Base-by-base conservation (phyloP, 1,140 invertebrate genomes). In the Aphis craccivora region DNA sequence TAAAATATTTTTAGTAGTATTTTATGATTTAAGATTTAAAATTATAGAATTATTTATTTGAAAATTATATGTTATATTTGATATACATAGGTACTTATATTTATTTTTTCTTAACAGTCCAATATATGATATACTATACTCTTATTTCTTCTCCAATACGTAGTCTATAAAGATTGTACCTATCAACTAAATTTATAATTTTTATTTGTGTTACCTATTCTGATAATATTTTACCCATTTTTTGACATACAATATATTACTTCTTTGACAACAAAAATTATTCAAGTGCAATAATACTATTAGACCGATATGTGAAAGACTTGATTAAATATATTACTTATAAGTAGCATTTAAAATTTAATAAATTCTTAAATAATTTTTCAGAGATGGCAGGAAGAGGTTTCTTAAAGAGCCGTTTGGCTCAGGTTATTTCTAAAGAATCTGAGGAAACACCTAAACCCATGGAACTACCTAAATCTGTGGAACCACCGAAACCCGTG, bases 361-460 rank as follows among this genome's bases (percentile, higher is more conserved):
- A 76, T 76, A 0, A 76, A 76, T 30, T 86, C 4, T 86, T n/a
- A 43, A 45, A 43, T 45, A 5, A 76, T 43, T 84, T 92, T 40
- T 9, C 53, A 93, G 91, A 37, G 43, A 93, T 93, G 91, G 14
- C 91, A 8, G 91, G 91, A 40, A n/a, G 91, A 40, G 91, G 91
- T 35, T 93, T 93, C 43, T 93, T 93, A 37, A 93, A 93, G 22
- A 55, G 23, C 2, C 91, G 48, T 53, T 37, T 86, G 11, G 81
- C 91, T 55, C 22, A 86, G 51, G 35, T 43, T 5, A 5, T 9
- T 22, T 0, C 45, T 37, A 8, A 25, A 45, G 1, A 48, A 84
- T 30, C 91, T 0, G 45, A 76, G 23, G 40, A 45, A 35, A 20
- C 7, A 48, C 20, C 37, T 45, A 91, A 18, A 91, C 25, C 90